Base-by-base conservation (phyloP, 2,113 vertebrate species). In the Eidolon helvum region DNA sequence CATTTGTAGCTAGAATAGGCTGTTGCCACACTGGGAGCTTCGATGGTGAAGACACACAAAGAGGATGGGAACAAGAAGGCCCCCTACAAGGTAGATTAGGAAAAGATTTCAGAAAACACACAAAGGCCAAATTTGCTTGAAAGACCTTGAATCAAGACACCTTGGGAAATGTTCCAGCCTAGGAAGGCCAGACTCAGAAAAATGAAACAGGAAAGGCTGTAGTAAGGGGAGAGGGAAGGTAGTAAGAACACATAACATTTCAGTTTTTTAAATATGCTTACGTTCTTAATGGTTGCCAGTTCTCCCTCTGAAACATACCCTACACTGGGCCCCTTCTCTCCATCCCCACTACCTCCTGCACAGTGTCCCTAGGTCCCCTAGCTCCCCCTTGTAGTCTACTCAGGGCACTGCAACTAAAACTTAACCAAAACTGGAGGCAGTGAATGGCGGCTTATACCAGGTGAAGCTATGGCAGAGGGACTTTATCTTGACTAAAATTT, bases 401-500 rank as follows among this genome's bases (percentile, higher is more conserved):
- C 71, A 40, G 24, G 16, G 26, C 7, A 1, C 38, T 15, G 24
- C 30, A 69, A 57, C 35, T 69, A 68, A 38, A 90, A 12, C 7
- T 8, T 28, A 22, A 61, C 14, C n/a, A 59, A 40, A 79, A 66
- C 12, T 18, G 0, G 0, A 14, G 88, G 87, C 57, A 66, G 57
- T 5, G 45, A n/a, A 8, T 0, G 0, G 74, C 0, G 10, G 15
- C 63, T 77, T 40, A 33, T 1, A 40, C 14, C 10, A 16, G 71
- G 22, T 15, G n/a, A n/a, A 78, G 26, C 19, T 53, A 22, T 10
- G 40, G 22, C 33, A 43, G 0, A 35, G 28, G 21, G 26, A 59
- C 77, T 40, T 63, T 38, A 71, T 53, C 63, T 8, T 24, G 28
- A 69, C 28, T 35, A n/a, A 71, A 59, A 88, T 53, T n/a, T 72